Conservation (phyloP, 2,113 vertebrate species). For the Pardalotus punctatus region DNA sequence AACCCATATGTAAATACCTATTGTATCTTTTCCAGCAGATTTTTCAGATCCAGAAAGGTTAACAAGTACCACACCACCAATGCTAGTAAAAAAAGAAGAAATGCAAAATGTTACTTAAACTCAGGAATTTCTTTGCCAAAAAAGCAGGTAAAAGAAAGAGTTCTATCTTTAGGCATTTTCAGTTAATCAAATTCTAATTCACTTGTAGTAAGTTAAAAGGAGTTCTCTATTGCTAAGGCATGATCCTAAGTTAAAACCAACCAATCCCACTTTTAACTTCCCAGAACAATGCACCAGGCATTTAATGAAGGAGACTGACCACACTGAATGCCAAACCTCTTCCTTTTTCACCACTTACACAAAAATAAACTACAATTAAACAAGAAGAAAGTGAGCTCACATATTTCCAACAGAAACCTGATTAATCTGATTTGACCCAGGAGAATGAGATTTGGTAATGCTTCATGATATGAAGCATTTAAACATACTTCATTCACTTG, state of each 20-base stretch:
- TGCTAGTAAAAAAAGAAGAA: constrained; percentile 73
- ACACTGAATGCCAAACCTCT: background rate
- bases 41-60: constrained; percentile 90
- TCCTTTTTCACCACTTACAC: background rate
- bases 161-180: background rate
- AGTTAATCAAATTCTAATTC: background rate
- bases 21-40: constrained; percentile 81
- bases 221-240: background rate
- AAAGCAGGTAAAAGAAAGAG: background rate
- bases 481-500: background rate
- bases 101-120: background rate
- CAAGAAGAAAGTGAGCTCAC: background rate
- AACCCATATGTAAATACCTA: constrained; percentile 73
- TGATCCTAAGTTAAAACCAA: background rate
- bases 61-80: constrained; percentile 91
- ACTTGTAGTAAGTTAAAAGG: background rate
- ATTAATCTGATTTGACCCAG: background rate
- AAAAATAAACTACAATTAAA: background rate
- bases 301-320: background rate
- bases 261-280: background rate
- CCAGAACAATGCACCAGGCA: background rate
- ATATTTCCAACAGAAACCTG: background rate
- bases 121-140: background rate
- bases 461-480: background rate
- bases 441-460: background rate